These are phyloP conservation scores for Macrosoma leucophasiata DNA, from an alignment of 2,888 invertebrate genomes.

Conservation along the genomic window DNA sequence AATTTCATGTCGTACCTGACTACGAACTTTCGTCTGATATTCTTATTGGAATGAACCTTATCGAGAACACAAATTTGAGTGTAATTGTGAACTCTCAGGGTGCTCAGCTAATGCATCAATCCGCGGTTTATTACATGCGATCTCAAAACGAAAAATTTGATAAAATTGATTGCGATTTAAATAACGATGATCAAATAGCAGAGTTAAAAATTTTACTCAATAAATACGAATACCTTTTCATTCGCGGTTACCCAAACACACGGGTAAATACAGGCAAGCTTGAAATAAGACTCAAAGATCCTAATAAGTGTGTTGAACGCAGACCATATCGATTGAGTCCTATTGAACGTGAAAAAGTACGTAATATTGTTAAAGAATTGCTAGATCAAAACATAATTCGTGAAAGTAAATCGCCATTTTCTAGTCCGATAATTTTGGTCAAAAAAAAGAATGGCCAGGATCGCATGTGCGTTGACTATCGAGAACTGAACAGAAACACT, in stretches of 20 bases:
- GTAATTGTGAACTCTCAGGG: constrained; percentile 7
- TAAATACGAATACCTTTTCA: constrained; percentile 4
- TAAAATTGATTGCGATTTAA: constrained; percentile 2
- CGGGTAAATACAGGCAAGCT: constrained; percentile 11
- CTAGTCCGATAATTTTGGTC: constrained; percentile 21
- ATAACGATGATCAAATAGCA: neutral
- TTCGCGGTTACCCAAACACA: constrained; percentile 9
- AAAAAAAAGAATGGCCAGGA: constrained; percentile 19
- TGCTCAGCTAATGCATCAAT: too few relatives aligned
- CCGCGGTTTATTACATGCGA: too few relatives aligned
- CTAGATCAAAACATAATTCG: constrained; percentile 7
- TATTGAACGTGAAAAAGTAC: neutral
- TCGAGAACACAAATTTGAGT: constrained; percentile 4
- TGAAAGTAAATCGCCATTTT: constrained; percentile 16
- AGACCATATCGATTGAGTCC: constrained; percentile 15
- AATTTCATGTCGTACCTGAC: constrained; percentile 11
- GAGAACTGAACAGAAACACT: constrained; percentile 4
- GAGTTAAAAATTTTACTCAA: neutral
- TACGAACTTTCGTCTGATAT: constrained; percentile 6
- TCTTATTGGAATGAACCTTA: constrained; percentile 8
- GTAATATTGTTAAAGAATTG: constrained; percentile 8
- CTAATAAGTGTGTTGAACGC: constrained; percentile 9
- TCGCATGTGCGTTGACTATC: constrained; percentile 18
- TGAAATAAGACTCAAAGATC: constrained; percentile 11
- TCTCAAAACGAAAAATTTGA: too few relatives aligned